Evolutionary conservation across 2,113 vertebrate species (phyloP), one percentile per base, ranked within the genome.

Genomic region (Myiagra hebetior): DNA sequence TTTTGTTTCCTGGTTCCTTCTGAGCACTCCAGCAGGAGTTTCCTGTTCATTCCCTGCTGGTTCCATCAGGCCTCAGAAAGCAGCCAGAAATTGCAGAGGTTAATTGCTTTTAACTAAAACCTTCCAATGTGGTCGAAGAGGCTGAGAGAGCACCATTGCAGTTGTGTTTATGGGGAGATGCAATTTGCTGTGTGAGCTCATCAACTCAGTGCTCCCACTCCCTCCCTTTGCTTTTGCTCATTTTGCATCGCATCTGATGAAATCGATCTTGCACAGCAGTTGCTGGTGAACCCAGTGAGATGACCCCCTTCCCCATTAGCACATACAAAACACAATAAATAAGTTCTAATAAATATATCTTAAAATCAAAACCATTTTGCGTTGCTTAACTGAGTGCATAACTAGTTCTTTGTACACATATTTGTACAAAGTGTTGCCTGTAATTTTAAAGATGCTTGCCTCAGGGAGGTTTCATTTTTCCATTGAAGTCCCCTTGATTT

Each of bases 401-500:
- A 98, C 98, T 97, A 98, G 98, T 98, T 97, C 97, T 98, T 98
- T 98, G 97, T 98, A 98, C 98, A 98, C 98, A 98, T 98, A 98
- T 98, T 98, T 98, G 98, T 98, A 98, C 98, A 98, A 98, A 98
- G 98, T 98, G 98, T 98, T 98, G 98, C 98, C 98, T 98, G 98
- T 98, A 98, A 98, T 98, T 98, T 98, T 98, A 98, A 98, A 98
- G 98, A 98, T 98, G 98, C 98, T 98, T 97, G 98, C 98, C 98
- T 98, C 96, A 31, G 97, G 98, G 98, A 98, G 98, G 97, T 98
- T 98, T 98, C 96, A 76, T 98, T 98, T 98, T 98, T 98, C 97
- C 95, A 98, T 98, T 98, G 98, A 98, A 98, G 98, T 98, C 98
- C 98, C 98, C 98, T 98, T 99, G 98, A 99, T 99, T 99, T 99